Evolutionary conservation across 2,888 invertebrate species (phyloP).

Genomic region (Drosophila tanythrix): DNA sequence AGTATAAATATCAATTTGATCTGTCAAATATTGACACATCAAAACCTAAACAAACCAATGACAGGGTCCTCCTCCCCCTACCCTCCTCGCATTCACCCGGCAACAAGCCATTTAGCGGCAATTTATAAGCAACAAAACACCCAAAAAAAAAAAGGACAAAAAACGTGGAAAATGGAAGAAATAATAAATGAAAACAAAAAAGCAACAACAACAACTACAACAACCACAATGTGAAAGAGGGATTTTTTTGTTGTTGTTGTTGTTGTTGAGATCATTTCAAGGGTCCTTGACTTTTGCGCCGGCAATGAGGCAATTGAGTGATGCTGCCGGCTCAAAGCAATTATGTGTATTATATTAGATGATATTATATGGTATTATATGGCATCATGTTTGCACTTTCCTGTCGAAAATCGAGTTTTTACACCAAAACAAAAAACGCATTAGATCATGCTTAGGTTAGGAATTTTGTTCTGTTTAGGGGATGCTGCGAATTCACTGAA

Average conservation of each 20-base stretch:
- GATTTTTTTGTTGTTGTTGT: conserved; percentile 31
- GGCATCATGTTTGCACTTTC: conserved; percentile 81
- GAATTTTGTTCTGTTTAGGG: conserved; percentile 51
- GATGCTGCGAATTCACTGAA: conserved; percentile 55
- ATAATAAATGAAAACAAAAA: conserved; percentile 71
- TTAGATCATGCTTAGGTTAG: conserved; percentile 60
- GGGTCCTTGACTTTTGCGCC: conserved; percentile 83
- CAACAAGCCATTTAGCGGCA: conserved; percentile 71
- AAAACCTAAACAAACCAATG: conserved; percentile 84
- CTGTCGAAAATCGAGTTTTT: conserved; percentile 83
- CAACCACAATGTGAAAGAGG: conserved; percentile 44
- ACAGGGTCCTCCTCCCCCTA: conserved; percentile 63
- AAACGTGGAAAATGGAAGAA: conserved; percentile 66
- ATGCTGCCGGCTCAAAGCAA: conserved; percentile 52
- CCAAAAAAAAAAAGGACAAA: conserved; percentile 61
- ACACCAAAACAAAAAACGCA: conserved; percentile 67
- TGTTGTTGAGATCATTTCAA: conserved; percentile 81
- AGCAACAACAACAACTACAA: conserved; percentile 20
- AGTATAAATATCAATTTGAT: conserved; percentile 81
- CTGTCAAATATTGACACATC: conserved; percentile 83
- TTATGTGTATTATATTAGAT: conserved; percentile 54
- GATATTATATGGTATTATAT: conserved; percentile 67
- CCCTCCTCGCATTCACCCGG: conserved; percentile 16
- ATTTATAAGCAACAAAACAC: conserved; percentile 80
- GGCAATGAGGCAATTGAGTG: conserved; percentile 63